Evolutionary conservation across 2,888 invertebrate genomes (phyloP).

Genomic region (Pseudoips prasinana): DNA sequence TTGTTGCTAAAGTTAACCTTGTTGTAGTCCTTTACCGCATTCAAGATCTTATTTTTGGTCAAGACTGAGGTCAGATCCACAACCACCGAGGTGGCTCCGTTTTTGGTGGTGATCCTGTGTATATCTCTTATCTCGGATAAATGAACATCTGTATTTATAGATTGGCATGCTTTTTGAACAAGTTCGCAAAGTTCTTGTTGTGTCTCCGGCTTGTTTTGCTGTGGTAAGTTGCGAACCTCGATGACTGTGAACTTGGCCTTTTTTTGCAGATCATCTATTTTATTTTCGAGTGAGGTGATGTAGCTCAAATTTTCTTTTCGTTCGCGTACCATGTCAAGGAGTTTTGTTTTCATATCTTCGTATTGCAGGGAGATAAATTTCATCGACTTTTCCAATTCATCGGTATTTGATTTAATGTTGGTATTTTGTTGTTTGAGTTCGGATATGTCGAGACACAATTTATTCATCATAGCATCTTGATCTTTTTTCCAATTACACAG

Average conservation of each 20-base stretch:
- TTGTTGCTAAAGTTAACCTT: neutral
- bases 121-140: neutral
- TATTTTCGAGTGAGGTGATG: neutral
- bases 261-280: conserved; percentile 5
- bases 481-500: too few relatives aligned
- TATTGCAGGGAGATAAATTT: conserved; percentile 3
- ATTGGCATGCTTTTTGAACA: neutral
- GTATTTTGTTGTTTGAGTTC: too few relatives aligned
- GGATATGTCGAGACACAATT: too few relatives aligned
- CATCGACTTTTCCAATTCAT: neutral
- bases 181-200: conserved; percentile 1
- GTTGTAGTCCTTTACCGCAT: neutral
- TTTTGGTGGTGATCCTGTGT: neutral
- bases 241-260: conserved; percentile 3
- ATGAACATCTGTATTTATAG: neutral
- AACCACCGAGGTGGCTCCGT: neutral
- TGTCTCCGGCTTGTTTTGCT: neutral
- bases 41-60: neutral
- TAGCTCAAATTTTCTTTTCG: neutral
- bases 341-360: conserved; percentile 1
- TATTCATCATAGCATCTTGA: too few relatives aligned
- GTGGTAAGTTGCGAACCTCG: conserved; percentile 3
- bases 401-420: too few relatives aligned
- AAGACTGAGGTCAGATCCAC: neutral
- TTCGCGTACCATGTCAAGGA: conserved; percentile 1